phyloP scores from a whole-genome alignment of 92 coral and sea anemone genomes.

The Epizoanthus ramosus region DNA sequence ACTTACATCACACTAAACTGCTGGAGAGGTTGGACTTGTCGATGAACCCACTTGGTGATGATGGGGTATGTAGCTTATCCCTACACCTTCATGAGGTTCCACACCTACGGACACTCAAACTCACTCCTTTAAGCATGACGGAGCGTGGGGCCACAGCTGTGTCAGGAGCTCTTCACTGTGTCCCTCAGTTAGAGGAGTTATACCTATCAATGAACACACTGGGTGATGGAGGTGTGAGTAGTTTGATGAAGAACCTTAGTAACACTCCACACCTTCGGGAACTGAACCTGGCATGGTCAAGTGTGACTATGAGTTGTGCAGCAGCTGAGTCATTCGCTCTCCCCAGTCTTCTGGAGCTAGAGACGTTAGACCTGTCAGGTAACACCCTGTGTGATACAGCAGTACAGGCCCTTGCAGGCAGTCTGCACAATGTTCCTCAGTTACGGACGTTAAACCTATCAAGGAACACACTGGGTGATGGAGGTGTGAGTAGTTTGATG shows the following conservation, averaged over 20 bases:
- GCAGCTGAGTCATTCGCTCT: not conserved
- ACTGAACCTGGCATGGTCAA: not conserved
- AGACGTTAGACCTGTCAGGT: not conserved
- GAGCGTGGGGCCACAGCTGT: not conserved
- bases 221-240: slow-evolving; percentile 4
- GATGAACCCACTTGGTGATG: not conserved
- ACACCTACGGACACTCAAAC: not conserved
- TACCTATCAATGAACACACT: slow-evolving; percentile 2
- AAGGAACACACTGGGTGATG: slow-evolving; percentile 2
- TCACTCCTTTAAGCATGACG: not conserved
- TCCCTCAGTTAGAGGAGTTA: not conserved
- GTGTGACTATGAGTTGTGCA: not conserved
- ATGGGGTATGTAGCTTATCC: not conserved
- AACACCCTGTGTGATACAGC: too few species aligned
- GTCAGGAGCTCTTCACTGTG: not conserved
- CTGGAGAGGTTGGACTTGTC: not conserved
- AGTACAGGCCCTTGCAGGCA: too few species aligned
- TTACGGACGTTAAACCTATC: slow-evolving; percentile 23
- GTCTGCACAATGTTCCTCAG: too few species aligned
- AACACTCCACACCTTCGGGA: not conserved
- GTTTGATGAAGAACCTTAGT: not conserved
- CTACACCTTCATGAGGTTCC: not conserved
- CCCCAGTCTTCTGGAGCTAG: not conserved
- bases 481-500: not conserved
- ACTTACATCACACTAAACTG: too few species aligned